Base-by-base conservation (phyloP, 2,113 vertebrate species). In the Pampusana beccarii region DNA sequence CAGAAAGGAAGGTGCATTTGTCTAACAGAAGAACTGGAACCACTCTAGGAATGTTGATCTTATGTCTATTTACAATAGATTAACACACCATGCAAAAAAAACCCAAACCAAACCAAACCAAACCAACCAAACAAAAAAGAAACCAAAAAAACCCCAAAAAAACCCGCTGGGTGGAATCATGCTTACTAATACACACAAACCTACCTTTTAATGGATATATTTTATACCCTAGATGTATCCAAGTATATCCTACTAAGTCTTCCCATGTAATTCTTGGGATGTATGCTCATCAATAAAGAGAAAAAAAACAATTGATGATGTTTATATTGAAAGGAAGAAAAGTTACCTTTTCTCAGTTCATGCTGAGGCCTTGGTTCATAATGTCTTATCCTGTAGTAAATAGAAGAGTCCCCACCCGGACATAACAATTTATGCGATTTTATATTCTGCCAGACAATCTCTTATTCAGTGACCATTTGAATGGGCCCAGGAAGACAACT, bases 391-490 rank as follows among this genome's bases (percentile, higher is more conserved):
- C 16, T 62, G 11, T 21, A 87, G 28, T 57, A 92, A 91, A 92
- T n/a, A 86, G 40, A 90, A 70, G 8, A 80, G 4, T 87, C 54
- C 31, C 62, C 82, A 34, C 7, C 13, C 58, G 90, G 42, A 16
- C 66, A 81, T 64, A 93, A 84, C 8, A 90, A 42, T 85, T 53
- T 85, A 73, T 84, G 46, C 61, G 60, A 81, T 91, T 85, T 62
- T 86, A 78, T 90, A 72, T 95, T 90, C 67, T 84, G 33, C 23
- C 48, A 81, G 48, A 78, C 77, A 84, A 56, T 58, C 44, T 89
- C 44, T 91, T 60, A 48, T 34, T 78, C 86, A 86, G 77, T 80
- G 80, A 91, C 92, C 62, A 95, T 90, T 92, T 91, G 81, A 95
- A 70, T 29, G 69, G 65, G 44, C 66, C 15, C 17, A 85, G 34